Conservation (phyloP, 1,140 invertebrate genomes). For the Trypoxylus dichotomus region DNA sequence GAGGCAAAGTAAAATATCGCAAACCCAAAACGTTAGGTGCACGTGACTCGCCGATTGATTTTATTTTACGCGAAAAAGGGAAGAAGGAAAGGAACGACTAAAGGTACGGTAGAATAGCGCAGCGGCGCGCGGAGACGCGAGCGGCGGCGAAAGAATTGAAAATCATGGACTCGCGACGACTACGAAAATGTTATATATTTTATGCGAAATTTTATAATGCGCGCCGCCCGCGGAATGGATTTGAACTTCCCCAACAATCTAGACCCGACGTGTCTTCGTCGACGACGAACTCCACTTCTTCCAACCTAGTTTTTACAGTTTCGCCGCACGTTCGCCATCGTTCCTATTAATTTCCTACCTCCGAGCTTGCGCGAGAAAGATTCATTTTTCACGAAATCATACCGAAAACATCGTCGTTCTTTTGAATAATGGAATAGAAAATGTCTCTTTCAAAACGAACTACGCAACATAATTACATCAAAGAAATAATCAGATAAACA, state of each 20-base stretch:
- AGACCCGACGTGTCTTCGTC: background rate
- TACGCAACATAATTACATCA: no score
- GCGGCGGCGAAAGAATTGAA: slow-evolving; percentile 30
- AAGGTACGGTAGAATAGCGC: background rate
- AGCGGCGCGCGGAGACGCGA: background rate
- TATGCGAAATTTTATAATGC: slow-evolving; percentile 22
- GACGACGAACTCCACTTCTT: background rate
- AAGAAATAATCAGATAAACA: no score
- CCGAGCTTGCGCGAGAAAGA: no score
- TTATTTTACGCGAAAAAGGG: slow-evolving; percentile 49
- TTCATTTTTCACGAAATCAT: no score
- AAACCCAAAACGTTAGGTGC: slow-evolving; percentile 53
- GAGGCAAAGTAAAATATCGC: slow-evolving; percentile 53
- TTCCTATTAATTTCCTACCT: no score
- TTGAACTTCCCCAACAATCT: background rate
- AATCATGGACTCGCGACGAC: slow-evolving; percentile 32
- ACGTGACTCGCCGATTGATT: slow-evolving; percentile 54
- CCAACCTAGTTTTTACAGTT: background rate
- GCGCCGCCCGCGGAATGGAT: slow-evolving; percentile 7
- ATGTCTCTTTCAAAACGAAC: no score
- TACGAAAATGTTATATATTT: slow-evolving; percentile 19
- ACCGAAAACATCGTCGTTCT: no score
- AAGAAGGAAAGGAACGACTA: background rate
- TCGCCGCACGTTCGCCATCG: no score
- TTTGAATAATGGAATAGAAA: no score